Percentiles rank a stretch among this genome's conserved stretches.
Evolutionary conservation across 2,797 vertebrate species (phyloP).

Genomic region (Micromesistius poutassou): DNA sequence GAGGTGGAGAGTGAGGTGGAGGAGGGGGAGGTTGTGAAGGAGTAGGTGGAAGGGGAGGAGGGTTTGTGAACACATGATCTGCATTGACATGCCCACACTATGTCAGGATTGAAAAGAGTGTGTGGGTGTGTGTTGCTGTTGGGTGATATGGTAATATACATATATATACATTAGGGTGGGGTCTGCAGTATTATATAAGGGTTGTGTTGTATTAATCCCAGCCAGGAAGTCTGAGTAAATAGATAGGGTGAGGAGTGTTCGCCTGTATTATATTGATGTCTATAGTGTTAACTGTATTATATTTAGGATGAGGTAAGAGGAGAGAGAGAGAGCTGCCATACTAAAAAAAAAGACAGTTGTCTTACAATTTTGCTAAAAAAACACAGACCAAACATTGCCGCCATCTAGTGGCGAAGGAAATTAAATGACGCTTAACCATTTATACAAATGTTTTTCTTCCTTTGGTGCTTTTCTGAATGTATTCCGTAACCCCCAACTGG

Average conservation of each 20-base stretch:
- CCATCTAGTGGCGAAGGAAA: neutral
- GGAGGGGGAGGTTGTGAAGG: neutral
- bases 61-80: neutral
- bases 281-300: neutral
- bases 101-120: neutral
- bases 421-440: neutral
- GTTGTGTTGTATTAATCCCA: neutral
- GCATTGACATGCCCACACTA: conserved; percentile 4
- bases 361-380: neutral
- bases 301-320: no score
- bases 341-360: neutral
- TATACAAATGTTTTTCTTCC: neutral
- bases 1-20: neutral
- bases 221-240: neutral
- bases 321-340: neutral
- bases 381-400: neutral
- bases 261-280: neutral
- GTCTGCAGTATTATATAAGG: conserved; percentile 1
- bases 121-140: neutral
- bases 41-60: no score
- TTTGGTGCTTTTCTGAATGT: neutral
- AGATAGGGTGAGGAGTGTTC: neutral
- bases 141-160: neutral
- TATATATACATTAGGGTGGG: neutral
- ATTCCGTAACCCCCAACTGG: neutral